These are phyloP conservation scores for Orchestes rusci DNA, from an alignment of 2,888 invertebrate species.

Conservation along the genomic window DNA sequence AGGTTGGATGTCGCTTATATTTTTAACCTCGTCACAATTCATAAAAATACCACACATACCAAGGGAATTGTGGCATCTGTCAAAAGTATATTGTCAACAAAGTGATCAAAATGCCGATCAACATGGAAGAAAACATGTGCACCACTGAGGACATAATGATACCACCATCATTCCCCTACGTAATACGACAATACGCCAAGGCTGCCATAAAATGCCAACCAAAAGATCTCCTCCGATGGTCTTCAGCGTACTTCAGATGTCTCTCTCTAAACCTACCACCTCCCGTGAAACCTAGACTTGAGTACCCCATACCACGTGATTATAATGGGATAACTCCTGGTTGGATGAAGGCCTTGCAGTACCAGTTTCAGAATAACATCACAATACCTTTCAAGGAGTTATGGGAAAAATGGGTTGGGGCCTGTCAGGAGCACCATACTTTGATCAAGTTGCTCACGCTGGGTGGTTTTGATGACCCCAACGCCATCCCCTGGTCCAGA, in stretches of 20 bases:
- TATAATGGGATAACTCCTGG: conserved; percentile 74
- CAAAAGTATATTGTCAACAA: no score
- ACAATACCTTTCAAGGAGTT: conserved; percentile 41
- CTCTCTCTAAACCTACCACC: conserved; percentile 69
- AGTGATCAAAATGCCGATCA: no score
- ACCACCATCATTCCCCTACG: conserved; percentile 74
- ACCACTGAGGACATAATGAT: conserved; percentile 77
- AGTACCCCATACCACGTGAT: conserved; percentile 62
- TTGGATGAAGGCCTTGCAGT: conserved; percentile 66
- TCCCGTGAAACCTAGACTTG: conserved; percentile 71
- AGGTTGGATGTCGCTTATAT: neutral
- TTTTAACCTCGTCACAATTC: neutral
- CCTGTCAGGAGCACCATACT: conserved; percentile 57
- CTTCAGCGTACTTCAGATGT: conserved; percentile 73
- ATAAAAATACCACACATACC: neutral
- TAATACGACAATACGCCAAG: conserved; percentile 82
- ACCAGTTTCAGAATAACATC: conserved; percentile 56
- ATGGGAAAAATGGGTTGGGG: conserved; percentile 55
- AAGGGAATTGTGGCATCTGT: no score
- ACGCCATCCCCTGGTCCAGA: conserved; percentile 61
- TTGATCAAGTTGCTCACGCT: conserved; percentile 62
- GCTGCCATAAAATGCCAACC: conserved; percentile 89
- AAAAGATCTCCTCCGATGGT: conserved; percentile 75
- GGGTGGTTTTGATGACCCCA: conserved; percentile 58
- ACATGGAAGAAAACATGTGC: conserved; percentile 60